These are phyloP conservation scores for Eulemur albifrons DNA, from an alignment of 2,797 vertebrate genomes.

Conservation along the genomic window DNA sequence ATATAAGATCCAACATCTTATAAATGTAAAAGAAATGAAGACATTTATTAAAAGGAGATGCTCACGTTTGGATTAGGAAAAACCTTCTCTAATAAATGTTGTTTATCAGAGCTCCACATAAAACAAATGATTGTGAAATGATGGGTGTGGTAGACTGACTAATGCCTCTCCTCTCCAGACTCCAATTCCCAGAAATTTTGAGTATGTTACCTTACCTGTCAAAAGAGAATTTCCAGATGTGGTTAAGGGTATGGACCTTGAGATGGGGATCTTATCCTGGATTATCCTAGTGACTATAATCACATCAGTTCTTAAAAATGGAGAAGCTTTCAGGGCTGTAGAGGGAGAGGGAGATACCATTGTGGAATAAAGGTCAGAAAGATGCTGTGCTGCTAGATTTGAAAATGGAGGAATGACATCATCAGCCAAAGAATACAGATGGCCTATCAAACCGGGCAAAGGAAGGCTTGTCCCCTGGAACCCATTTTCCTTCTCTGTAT, in stretches of 20 bases:
- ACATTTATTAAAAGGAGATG: neutral
- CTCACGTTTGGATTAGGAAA: neutral
- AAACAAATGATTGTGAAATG: neutral
- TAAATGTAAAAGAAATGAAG: neutral
- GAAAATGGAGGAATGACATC: neutral
- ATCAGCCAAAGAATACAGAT: neutral
- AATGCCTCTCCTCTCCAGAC: neutral
- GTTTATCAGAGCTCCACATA: neutral
- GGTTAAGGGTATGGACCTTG: neutral
- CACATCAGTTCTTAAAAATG: neutral
- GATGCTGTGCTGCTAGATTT: neutral
- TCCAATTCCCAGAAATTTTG: neutral
- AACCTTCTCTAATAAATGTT: neutral
- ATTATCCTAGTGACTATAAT: neutral
- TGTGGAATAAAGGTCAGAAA: neutral
- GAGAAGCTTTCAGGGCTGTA: neutral
- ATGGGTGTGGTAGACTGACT: neutral
- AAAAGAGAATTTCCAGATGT: neutral
- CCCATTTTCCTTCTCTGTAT: neutral
- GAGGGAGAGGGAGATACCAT: neutral
- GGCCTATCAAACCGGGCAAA: neutral
- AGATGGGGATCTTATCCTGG: neutral
- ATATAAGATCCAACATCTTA: neutral
- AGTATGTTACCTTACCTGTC: neutral
- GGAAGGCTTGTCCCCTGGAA: neutral